These are phyloP conservation scores for Nyctalus aviator DNA, from an alignment of 2,797 vertebrate species.

Conservation along the genomic window DNA sequence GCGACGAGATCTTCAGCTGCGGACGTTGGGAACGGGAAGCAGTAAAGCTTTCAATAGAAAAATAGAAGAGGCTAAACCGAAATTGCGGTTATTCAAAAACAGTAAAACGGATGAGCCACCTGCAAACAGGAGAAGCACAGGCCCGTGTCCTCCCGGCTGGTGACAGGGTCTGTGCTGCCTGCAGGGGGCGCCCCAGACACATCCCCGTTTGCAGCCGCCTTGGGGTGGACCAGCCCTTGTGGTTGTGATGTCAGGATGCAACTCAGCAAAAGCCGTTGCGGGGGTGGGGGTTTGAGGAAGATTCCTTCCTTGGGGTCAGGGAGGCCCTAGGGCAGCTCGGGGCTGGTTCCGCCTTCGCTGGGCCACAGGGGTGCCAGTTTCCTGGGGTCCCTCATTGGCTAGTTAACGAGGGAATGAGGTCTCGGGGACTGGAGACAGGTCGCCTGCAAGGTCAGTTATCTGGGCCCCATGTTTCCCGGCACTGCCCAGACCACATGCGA, in stretches of 20 bases:
- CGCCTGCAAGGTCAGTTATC: no score
- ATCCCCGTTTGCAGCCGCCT: not conserved
- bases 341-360: not conserved
- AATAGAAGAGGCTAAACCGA: not conserved
- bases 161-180: no score
- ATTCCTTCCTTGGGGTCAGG: no score
- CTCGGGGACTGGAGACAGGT: not conserved
- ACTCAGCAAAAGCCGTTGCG: not conserved
- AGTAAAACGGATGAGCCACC: not conserved
- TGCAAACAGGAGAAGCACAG: no score
- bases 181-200: no score
- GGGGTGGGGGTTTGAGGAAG: no score
- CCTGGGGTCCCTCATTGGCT: not conserved
- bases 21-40: not conserved
- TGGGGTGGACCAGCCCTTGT: not conserved
- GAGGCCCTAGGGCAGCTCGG: not conserved
- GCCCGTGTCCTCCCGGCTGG: no score
- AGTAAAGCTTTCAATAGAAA: no score
- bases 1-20: accelerated
- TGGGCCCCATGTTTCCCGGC: not conserved
- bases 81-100: not conserved
- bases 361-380: not conserved
- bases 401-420: not conserved
- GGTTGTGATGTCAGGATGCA: no score
- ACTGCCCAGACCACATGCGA: no score